Evolutionary conservation across 1,140 invertebrate genomes (phyloP).

Genomic region (Bursaphelenchus mucronatus): DNA sequence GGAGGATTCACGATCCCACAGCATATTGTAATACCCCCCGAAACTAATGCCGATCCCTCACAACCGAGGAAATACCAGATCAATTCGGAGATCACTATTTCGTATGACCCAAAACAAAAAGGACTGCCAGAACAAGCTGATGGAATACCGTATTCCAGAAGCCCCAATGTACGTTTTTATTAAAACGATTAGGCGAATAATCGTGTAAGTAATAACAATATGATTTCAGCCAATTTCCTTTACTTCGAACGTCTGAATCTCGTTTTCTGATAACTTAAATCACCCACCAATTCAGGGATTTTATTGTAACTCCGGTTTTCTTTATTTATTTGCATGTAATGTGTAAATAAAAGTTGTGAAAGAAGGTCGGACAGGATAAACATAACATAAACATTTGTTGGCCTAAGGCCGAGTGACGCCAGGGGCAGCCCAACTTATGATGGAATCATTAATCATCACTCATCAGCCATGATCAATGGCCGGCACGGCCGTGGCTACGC

Average conservation of each 20-base stretch:
- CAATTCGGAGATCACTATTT: slow-evolving; percentile 43
- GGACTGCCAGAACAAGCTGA: background rate
- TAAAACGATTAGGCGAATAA: background rate
- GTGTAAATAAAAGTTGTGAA: too few species aligned
- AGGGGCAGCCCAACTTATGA: too few species aligned
- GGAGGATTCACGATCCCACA: slow-evolving; percentile 40
- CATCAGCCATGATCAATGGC: too few species aligned
- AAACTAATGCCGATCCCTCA: slow-evolving; percentile 18
- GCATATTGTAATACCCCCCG: slow-evolving; percentile 7
- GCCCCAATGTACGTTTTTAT: background rate
- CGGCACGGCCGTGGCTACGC: too few species aligned
- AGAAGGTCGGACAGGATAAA: too few species aligned
- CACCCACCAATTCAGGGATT: slow-evolving; percentile 10
- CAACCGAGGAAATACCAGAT: slow-evolving; percentile 41
- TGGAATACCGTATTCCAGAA: background rate
- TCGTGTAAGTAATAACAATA: background rate
- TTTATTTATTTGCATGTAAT: too few species aligned
- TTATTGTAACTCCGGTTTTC: background rate
- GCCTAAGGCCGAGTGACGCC: too few species aligned
- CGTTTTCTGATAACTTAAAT: background rate
- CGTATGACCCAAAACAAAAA: slow-evolving; percentile 34
- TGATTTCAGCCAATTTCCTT: slow-evolving; percentile 31
- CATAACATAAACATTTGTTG: too few species aligned
- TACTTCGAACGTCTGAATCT: slow-evolving; percentile 32
- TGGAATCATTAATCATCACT: too few species aligned